Conservation (phyloP, 2,888 invertebrate genomes). For the Campoletis raptor region DNA sequence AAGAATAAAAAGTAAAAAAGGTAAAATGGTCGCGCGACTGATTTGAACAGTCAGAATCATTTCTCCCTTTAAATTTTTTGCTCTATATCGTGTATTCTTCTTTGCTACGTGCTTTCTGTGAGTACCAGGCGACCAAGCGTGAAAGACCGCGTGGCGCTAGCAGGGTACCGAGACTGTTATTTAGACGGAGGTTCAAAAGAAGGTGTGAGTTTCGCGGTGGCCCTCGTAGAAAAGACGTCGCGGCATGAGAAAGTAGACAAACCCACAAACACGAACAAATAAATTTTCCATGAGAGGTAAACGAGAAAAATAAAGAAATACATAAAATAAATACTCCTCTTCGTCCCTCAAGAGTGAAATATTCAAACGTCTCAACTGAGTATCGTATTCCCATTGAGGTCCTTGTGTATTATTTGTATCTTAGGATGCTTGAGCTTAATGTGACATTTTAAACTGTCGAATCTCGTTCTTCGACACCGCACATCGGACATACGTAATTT, state of each 20-base stretch:
- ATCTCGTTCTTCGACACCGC: conserved; percentile 80
- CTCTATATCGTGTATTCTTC: background rate
- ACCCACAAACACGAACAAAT: background rate
- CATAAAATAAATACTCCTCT: background rate
- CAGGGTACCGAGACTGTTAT: background rate
- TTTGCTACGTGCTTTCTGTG: conserved; percentile 8
- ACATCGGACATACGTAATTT: conserved; percentile 81
- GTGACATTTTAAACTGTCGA: conserved; percentile 80
- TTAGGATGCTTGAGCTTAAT: conserved; percentile 80
- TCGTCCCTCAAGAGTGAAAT: background rate
- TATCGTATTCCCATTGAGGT: background rate
- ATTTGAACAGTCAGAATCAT: conserved; percentile 24
- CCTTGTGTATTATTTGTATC: conserved; percentile 65
- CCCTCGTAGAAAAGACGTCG: background rate
- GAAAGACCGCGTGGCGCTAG: conserved; percentile 9
- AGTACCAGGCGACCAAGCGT: conserved; percentile 35
- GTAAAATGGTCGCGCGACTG: background rate
- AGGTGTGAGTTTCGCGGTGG: conserved; percentile 13
- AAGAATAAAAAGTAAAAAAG: conserved; percentile 8
- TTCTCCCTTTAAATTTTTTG: background rate
- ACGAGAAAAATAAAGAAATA: conserved; percentile 43
- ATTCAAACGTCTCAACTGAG: background rate
- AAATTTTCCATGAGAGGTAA: conserved; percentile 5
- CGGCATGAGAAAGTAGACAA: background rate
- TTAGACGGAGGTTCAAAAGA: background rate